Percentiles rank a stretch among this genome's conserved stretches.
Evolutionary conservation across 2,797 vertebrate species (phyloP).

Genomic region (Gila robusta): DNA sequence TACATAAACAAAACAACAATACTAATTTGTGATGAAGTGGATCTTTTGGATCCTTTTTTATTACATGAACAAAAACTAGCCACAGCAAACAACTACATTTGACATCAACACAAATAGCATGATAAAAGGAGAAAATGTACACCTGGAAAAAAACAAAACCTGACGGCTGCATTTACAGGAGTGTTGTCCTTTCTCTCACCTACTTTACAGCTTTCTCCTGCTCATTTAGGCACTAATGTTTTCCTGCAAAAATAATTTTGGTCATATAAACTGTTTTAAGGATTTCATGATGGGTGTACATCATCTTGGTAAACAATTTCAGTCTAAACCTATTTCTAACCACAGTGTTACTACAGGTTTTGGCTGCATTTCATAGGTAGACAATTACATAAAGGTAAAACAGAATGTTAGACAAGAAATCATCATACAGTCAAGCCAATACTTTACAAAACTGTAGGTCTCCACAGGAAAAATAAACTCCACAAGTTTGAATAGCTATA

Average conservation of each 20-base stretch:
- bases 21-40: conserved; percentile 10
- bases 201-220: conserved; percentile 24
- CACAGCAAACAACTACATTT: conserved; percentile 62
- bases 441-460: conserved; percentile 77
- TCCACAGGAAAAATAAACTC: conserved; percentile 73
- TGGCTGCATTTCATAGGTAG: conserved; percentile 51
- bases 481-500: conserved; percentile 53
- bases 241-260: conserved; percentile 81
- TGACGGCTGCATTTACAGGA: conserved; percentile 47
- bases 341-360: conserved; percentile 64
- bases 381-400: conserved; percentile 51
- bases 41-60: conserved; percentile 53
- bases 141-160: conserved; percentile 54
- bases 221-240: conserved; percentile 82
- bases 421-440: conserved; percentile 67
- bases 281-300: conserved; percentile 38
- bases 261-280: conserved; percentile 73
- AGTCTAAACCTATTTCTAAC: conserved; percentile 52
- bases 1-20: background rate
- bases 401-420: conserved; percentile 50
- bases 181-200: conserved; percentile 2
- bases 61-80: conserved; percentile 63
- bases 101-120: conserved; percentile 63
- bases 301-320: conserved; percentile 51
- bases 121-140: conserved; percentile 61